phyloP scores from a whole-genome alignment of 1,140 invertebrate genomes.

The Trissolcus basalis region DNA sequence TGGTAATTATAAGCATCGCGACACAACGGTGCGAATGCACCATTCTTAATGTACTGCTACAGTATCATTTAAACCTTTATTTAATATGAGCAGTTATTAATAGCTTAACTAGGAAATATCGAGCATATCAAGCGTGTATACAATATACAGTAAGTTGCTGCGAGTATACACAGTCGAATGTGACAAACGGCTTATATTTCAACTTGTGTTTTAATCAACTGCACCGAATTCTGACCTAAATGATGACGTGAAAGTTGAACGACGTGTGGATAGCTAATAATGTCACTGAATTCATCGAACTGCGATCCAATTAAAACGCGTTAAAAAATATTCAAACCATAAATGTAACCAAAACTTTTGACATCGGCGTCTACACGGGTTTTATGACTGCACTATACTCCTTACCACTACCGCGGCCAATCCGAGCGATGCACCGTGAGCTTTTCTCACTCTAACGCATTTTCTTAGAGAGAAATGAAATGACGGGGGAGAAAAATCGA shows the following conservation, averaged over 20 bases:
- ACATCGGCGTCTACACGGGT: constrained; percentile 14
- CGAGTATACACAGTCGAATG: background rate
- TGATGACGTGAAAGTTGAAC: no score
- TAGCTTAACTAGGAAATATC: constrained; percentile 48
- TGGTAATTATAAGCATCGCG: background rate
- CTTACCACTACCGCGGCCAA: no score
- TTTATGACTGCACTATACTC: no score
- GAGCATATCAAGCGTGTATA: constrained; percentile 24
- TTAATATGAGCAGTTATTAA: constrained; percentile 48
- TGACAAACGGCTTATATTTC: background rate
- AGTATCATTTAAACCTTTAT: constrained; percentile 36
- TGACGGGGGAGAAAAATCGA: no score
- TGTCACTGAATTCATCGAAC: no score
- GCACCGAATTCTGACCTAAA: no score
- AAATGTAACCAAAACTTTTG: constrained; percentile 24
- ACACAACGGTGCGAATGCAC: background rate
- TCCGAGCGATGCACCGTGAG: background rate
- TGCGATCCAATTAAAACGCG: background rate
- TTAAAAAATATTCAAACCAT: constrained; percentile 4
- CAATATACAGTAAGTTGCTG: background rate
- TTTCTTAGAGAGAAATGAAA: no score
- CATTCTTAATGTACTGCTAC: constrained; percentile 8
- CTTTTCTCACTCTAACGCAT: no score
- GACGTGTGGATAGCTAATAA: no score
- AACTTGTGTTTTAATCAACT: background rate